A percentile compares a stretch with the other conserved stretches of the same genome.
These are phyloP conservation scores for Ceyx melanurus DNA, from an alignment of 2,113 vertebrate species.

Conservation along the genomic window DNA sequence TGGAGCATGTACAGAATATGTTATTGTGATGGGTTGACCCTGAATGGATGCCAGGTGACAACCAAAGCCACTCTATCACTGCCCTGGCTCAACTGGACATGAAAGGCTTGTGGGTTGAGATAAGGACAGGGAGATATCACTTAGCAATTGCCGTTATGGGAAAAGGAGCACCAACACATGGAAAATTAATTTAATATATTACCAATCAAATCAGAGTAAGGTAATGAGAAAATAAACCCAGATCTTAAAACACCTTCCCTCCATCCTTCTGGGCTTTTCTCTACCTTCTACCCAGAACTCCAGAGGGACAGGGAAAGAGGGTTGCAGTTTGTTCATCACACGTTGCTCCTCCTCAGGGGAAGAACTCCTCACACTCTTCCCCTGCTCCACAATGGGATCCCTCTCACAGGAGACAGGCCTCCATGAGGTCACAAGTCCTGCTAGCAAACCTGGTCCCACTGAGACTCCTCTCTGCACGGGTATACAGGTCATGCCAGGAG, in stretches of 20 bases:
- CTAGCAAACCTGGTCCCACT: too few relatives aligned
- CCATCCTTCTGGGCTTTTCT: neutral
- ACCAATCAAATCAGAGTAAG: neutral
- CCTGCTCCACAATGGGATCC: too few relatives aligned
- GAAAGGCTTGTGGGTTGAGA: neutral
- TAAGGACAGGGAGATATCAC: neutral
- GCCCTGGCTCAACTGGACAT: neutral
- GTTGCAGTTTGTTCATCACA: too few relatives aligned
- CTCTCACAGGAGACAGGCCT: too few relatives aligned
- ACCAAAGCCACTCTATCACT: neutral
- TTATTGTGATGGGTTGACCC: neutral
- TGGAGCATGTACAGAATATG: neutral
- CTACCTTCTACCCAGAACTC: neutral
- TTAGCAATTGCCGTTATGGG: neutral
- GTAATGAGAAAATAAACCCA: neutral
- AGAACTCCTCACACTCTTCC: too few relatives aligned
- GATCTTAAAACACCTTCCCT: neutral
- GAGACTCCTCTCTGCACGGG: too few relatives aligned
- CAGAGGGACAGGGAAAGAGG: too few relatives aligned
- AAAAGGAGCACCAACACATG: neutral
- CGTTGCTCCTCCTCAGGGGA: too few relatives aligned
- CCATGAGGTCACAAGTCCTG: too few relatives aligned
- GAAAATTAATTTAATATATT: neutral
- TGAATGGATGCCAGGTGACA: neutral
- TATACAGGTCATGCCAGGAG: too few relatives aligned